Evolutionary conservation across 2,888 invertebrate genomes (phyloP).

Genomic region (Glaucopsyche alexis): DNA sequence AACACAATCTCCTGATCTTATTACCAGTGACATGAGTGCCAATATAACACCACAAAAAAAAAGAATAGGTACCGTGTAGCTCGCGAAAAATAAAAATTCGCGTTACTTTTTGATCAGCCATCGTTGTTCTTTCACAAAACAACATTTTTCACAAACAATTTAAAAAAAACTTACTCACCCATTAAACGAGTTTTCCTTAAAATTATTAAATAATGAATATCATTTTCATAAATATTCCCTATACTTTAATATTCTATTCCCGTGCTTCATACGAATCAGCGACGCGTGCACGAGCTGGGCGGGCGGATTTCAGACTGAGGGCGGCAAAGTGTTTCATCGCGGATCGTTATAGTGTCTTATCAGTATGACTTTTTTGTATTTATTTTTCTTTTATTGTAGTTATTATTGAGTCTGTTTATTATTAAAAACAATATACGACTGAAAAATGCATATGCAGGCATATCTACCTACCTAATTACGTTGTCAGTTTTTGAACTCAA

Average conservation of each 20-base stretch:
- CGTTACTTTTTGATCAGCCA: no score
- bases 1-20: no score
- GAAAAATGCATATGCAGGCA: no score
- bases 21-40: no score
- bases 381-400: neutral
- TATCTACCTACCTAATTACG: no score
- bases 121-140: neutral
- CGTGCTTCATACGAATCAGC: neutral
- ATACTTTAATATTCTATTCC: neutral
- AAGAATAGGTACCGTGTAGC: no score
- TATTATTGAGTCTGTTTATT: neutral
- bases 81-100: no score
- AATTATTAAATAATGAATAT: neutral
- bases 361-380: neutral
- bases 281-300: constrained; percentile 13
- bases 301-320: constrained; percentile 23
- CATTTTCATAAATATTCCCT: neutral
- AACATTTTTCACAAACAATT: neutral
- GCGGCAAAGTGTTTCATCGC: neutral
- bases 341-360: neutral
- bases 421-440: neutral
- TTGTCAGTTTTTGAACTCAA: no score
- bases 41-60: no score
- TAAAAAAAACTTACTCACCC: neutral
- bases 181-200: neutral